Conservation (phyloP, 2,888 invertebrate genomes). For the Drosophila hamatofila region DNA sequence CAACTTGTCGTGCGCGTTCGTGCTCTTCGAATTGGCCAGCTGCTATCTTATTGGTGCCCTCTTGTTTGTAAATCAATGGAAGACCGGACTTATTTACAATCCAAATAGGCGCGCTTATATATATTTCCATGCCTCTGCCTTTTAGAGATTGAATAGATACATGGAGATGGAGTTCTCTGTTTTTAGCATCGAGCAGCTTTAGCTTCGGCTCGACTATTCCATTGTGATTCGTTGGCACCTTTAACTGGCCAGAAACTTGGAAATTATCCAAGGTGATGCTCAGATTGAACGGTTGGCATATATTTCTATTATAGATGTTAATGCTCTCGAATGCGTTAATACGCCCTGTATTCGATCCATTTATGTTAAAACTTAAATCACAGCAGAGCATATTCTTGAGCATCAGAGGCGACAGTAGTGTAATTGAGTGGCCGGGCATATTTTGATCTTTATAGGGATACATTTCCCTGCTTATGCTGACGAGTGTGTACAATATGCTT, state of each 20-base stretch:
- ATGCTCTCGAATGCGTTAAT: constrained; percentile 86
- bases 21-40: constrained; percentile 98
- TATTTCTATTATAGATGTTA: constrained; percentile 87
- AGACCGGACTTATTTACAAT: constrained; percentile 97
- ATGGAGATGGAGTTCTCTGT: constrained; percentile 91
- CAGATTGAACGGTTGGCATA: constrained; percentile 88
- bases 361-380: constrained; percentile 89
- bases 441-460: constrained; percentile 89
- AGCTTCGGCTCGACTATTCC: constrained; percentile 89
- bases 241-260: constrained; percentile 89
- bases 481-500: constrained; percentile 79
- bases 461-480: constrained; percentile 89
- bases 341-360: constrained; percentile 84
- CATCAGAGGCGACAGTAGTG: constrained; percentile 93
- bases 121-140: constrained; percentile 89
- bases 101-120: constrained; percentile 95
- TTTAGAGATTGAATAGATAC: constrained; percentile 88
- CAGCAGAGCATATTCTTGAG: constrained; percentile 95
- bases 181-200: constrained; percentile 90
- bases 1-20: constrained; percentile 96
- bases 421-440: constrained; percentile 93
- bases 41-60: constrained; percentile 90
- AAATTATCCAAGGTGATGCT: constrained; percentile 94
- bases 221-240: constrained; percentile 85
- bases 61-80: constrained; percentile 97